Conservation (phyloP, 1,140 invertebrate genomes). For the Ceratina australensis region DNA sequence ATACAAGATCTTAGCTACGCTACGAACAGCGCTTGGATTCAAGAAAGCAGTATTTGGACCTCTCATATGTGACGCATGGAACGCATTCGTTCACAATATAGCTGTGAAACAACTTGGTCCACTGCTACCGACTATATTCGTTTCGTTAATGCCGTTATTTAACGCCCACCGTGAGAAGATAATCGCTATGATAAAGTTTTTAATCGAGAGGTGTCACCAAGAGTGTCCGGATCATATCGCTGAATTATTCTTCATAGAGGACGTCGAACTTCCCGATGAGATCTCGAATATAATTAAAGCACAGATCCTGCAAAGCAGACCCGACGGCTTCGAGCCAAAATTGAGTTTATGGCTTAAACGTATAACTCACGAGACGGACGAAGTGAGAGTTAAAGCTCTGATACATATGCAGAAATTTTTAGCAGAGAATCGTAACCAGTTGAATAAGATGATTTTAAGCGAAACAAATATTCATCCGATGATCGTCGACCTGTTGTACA, state of each 20-base stretch:
- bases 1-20: slow-evolving; percentile 91
- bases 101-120: slow-evolving; percentile 87
- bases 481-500: slow-evolving; percentile 86
- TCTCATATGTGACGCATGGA: slow-evolving; percentile 89
- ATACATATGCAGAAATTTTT: slow-evolving; percentile 86
- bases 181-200: slow-evolving; percentile 88
- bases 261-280: slow-evolving; percentile 83
- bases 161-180: slow-evolving; percentile 84
- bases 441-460: slow-evolving; percentile 87
- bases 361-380: slow-evolving; percentile 88
- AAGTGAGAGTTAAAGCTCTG: slow-evolving; percentile 86
- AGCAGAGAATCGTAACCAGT: slow-evolving; percentile 82
- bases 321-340: slow-evolving; percentile 81
- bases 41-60: slow-evolving; percentile 85
- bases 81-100: slow-evolving; percentile 88
- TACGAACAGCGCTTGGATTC: slow-evolving; percentile 87
- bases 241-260: slow-evolving; percentile 92
- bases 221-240: slow-evolving; percentile 84
- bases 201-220: slow-evolving; percentile 88
- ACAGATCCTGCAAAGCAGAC: slow-evolving; percentile 79
- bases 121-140: slow-evolving; percentile 89
- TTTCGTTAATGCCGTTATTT: slow-evolving; percentile 88
- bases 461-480: slow-evolving; percentile 86
- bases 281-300: slow-evolving; percentile 84
- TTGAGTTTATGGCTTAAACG: slow-evolving; percentile 86